phyloP scores from a whole-genome alignment of 2,113 vertebrate species.

The Clarias gariepinus region DNA sequence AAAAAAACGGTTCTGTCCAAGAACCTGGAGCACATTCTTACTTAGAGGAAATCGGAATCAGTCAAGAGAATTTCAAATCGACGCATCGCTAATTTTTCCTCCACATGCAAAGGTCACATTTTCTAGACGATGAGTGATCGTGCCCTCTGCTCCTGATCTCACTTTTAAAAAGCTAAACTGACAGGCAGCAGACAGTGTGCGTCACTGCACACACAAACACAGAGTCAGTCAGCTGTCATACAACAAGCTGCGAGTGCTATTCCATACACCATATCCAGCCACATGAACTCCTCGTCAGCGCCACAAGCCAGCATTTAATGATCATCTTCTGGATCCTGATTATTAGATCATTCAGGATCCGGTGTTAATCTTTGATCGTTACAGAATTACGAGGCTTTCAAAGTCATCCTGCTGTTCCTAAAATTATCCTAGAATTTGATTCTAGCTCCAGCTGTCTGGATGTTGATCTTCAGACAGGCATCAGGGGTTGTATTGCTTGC shows the following conservation, averaged over 20 bases:
- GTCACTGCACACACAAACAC: constrained; percentile 33
- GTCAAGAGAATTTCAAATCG: no score
- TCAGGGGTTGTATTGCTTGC: neutral
- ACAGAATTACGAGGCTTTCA: neutral
- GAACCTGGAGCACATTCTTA: no score
- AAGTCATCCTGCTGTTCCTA: neutral
- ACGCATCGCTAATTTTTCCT: neutral
- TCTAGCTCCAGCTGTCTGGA: constrained; percentile 17
- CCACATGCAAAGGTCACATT: neutral
- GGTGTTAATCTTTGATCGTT: neutral
- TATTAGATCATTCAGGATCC: neutral
- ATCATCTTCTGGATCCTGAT: neutral
- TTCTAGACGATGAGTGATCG: neutral
- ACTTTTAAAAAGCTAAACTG: constrained; percentile 11
- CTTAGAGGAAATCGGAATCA: no score
- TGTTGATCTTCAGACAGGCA: neutral
- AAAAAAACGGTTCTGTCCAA: no score
- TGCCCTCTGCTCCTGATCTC: constrained; percentile 6
- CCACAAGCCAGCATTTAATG: neutral
- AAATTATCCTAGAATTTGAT: constrained; percentile 3
- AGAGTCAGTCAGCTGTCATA: constrained; percentile 23
- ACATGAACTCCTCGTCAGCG: neutral
- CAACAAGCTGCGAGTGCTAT: neutral
- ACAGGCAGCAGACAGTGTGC: constrained; percentile 30
- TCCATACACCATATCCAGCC: neutral